Base-by-base conservation (phyloP, 2,113 vertebrate genomes). In the Phyllopteryx taeniolatus region DNA sequence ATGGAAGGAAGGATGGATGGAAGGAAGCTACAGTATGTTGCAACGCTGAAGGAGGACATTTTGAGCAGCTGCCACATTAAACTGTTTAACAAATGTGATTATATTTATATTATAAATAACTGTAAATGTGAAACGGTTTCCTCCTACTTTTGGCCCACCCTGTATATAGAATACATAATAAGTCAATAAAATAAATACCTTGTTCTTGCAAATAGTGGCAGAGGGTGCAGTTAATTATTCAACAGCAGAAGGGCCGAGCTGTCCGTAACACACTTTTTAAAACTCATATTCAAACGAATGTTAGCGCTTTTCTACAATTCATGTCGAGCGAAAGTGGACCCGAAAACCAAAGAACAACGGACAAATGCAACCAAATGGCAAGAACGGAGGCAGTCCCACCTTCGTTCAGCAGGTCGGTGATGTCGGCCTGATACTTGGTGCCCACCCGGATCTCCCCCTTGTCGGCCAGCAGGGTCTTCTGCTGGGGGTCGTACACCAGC, bases 401-500 rank as follows among this genome's bases (percentile, higher is more conserved):
- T 86, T 98, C 97, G 76, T 94, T 93, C 46, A 99, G 79, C 81
- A 99, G 89, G 87, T 98, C 97, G 1, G 95, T 96, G 92, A 99
- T 95, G 85, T 98, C 97, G 7, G 97, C 97, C 90, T 99, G 97
- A 88, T 95, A 99, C 86, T 96, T 96, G 91, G 95, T 98, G 44
- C 97, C 97, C 0, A 99, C 95, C 19, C 97, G 94, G 84, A 99
- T 99, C 90, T 99, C 97, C 39, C 97, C 97, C 84, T 98, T 98
- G 79, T 99, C 97, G n/a, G 97, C 97, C 5, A 99, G 89, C 57
- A 99, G 92, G 8, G 97, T 98, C 89, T 98, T 99, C 83, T 98
- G 97, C 81, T 99, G 97, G 71, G 97, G 96, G 92, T 99, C 97
- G 19, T 98, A 99, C 53, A 99, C 96, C 79, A 99, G 90, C 7